Base-by-base conservation (phyloP, 2,797 vertebrate genomes). In the Xenentodon cancila region DNA sequence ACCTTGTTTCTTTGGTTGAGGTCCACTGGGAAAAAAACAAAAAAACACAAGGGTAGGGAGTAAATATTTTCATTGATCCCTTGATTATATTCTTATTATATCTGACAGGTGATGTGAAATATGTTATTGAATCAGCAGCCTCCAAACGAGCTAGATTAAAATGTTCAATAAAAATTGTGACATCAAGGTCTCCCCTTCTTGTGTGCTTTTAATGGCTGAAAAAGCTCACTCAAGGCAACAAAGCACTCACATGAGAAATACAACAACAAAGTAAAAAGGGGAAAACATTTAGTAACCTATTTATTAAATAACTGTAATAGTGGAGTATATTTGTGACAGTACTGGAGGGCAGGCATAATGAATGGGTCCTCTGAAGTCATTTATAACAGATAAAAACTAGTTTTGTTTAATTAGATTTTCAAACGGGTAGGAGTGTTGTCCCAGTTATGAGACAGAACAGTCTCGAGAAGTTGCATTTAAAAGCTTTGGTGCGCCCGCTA, bases 351-450 rank as follows among this genome's bases (percentile, higher is more conserved):
- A 92, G 80, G 86, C 87, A 25, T 93, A 94, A 93, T 93, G 92
- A 93, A 94, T 92, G 88, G 89, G 82, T 88, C 86, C 92, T 93
- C 93, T 91, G 84, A 93, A 93, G 92, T 93, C 91, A 92, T 93
- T 93, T 94, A 90, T 90, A 93, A 92, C 89, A 90, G 89, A 93
- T 92, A 92, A 90, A 94, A 94, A 94, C 92, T 94, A 94, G 94
- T 94, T 94, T 94, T 91, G 90, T 93, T 94, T 93, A 94, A 94
- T 94, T 93, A 93, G 91, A 92, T 93, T 92, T 92, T 89, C 91
- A 86, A 89, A 88, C 63, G 92, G 91, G 90, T 82, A 89, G 88
- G 91, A 88, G 90, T 84, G 86, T 86, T 93, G 93, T 91, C 93
- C 93, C 92, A 94, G 87, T 93, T 94, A 91, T 91, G 83, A 87